Conservation (phyloP, 2,113 vertebrate genomes). For the Atrichornis clamosus region DNA sequence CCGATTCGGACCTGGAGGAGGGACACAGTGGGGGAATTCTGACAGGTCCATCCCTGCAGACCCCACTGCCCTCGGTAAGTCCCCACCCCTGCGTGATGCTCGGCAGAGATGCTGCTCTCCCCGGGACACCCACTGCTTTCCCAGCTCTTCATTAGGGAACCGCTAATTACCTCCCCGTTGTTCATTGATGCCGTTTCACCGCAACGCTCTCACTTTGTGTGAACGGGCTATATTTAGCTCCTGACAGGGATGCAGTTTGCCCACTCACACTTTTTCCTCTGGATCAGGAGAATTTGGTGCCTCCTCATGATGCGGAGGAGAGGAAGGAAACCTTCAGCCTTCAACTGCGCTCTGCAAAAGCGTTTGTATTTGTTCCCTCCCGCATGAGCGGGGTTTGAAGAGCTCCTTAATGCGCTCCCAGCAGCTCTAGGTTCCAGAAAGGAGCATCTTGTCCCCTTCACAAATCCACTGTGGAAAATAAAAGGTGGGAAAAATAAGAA, state of each 20-base stretch:
- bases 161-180: neutral
- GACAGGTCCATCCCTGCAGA: neutral
- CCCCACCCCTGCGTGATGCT: rapidly evolving
- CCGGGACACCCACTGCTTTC: neutral
- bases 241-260: neutral
- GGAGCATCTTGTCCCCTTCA: neutral
- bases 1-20: rapidly evolving
- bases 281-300: neutral
- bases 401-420: rapidly evolving
- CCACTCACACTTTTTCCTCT: neutral
- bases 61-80: rapidly evolving
- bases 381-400: rapidly evolving
- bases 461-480: neutral
- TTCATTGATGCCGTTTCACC: neutral
- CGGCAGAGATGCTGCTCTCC: neutral
- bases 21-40: rapidly evolving
- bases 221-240: neutral
- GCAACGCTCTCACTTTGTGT: rapidly evolving
- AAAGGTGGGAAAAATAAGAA: neutral
- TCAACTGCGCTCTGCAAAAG: neutral
- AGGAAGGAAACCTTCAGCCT: neutral
- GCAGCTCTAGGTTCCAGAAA: neutral
- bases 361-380: rapidly evolving
- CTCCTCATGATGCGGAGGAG: neutral
- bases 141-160: neutral